Base-by-base conservation (phyloP, 2,113 vertebrate species). In the Nettapus auritus region DNA sequence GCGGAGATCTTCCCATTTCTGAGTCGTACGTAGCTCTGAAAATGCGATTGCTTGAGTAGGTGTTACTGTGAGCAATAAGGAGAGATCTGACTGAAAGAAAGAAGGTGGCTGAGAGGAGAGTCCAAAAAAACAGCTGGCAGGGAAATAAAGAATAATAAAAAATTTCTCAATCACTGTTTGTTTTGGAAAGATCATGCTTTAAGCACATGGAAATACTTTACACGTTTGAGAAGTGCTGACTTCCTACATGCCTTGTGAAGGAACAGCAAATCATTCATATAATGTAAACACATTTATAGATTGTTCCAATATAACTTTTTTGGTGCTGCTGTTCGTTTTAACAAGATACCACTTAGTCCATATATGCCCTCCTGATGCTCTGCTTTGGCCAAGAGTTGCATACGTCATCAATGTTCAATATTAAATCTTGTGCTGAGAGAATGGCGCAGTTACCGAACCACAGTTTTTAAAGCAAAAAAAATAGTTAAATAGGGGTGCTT, bases 201-300 rank as follows among this genome's bases (percentile, higher is more conserved):
- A 96, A 97, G 94, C 98, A 98, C 97, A 97, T 98, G 98, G 97
- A 98, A 98, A 96, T 98, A 98, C 98, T 98, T 98, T 95, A 78
- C 97, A 97, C 95, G 5, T 97, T 97, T 96, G 95, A 97, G 95
- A 97, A 97, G 97, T 97, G 97, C 92, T 97, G 93, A 96, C 89
- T 97, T 97, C 93, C 96, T 97, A 97, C 82, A 96, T 97, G 91
- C 89, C 94, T 97, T 97, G 94, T 96, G 95, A 97, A 97, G 95
- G 97, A 98, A 97, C 90, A 97, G 92, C 93, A 97, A 96, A 97
- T 98, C 95, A 97, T 91, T 97, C 95, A 95, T 96, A 75, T 97
- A 96, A 92, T 94, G 82, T 96, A 97, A 98, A 97, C 85, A 97
- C 73, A 89, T 95, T 97, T 96, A 95, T 90, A 96, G 82, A 96